These are phyloP conservation scores for Macroteleia sp. DNA, from an alignment of 2,888 invertebrate species.

Conservation along the genomic window DNA sequence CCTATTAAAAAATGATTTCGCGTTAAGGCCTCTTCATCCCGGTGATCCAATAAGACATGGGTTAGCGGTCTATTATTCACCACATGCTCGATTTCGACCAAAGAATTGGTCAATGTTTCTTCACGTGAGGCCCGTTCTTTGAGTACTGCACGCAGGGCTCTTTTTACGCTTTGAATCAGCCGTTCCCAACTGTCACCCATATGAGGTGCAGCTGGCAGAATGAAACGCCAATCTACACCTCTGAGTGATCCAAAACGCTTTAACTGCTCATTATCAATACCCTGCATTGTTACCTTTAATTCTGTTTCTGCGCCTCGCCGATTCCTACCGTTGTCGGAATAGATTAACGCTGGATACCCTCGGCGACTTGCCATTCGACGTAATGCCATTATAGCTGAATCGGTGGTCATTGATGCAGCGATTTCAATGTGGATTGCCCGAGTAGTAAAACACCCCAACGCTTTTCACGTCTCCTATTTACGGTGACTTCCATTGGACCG, in stretches of 20 bases:
- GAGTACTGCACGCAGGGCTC: slow-evolving; percentile 14
- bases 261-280: too few species aligned
- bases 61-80: slow-evolving; percentile 55
- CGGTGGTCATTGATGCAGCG: too few species aligned
- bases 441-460: slow-evolving; percentile 65
- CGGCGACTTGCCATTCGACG: too few species aligned
- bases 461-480: slow-evolving; percentile 43
- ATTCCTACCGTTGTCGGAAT: too few species aligned
- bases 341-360: too few species aligned
- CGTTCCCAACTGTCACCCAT: slow-evolving; percentile 56
- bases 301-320: too few species aligned
- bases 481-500: slow-evolving; percentile 58
- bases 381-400: too few species aligned
- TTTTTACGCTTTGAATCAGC: slow-evolving; percentile 25
- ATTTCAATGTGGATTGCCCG: too few species aligned
- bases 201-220: not conserved
- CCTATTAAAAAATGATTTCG: slow-evolving; percentile 22
- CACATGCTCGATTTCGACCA: slow-evolving; percentile 42
- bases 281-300: too few species aligned
- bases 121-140: slow-evolving; percentile 23
- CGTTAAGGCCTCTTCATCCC: slow-evolving; percentile 44
- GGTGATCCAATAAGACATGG: slow-evolving; percentile 67
- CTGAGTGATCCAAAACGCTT: too few species aligned
- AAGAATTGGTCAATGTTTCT: slow-evolving; percentile 22
- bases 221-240: too few species aligned